Conservation (phyloP, 2,797 vertebrate species). For the Avahi laniger region DNA sequence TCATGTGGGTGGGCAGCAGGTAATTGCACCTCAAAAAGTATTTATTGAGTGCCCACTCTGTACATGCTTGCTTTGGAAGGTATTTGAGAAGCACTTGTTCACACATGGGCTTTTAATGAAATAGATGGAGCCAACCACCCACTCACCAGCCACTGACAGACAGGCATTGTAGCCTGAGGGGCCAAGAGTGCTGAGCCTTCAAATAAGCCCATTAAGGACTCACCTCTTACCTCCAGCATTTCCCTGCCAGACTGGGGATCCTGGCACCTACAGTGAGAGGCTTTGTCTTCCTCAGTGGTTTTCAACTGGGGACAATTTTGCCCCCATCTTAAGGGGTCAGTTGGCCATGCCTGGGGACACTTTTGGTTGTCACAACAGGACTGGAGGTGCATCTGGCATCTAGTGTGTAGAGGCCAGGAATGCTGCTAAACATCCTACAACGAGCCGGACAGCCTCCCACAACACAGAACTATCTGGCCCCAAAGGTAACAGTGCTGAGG, state of each 20-base stretch:
- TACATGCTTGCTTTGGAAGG: conserved; percentile 64
- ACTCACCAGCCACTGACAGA: conserved; percentile 64
- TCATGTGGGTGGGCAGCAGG: conserved; percentile 52
- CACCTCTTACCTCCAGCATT: neutral
- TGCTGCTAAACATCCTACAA: neutral
- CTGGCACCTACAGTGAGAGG: neutral
- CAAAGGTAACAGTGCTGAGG: neutral
- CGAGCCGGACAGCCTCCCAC: neutral
- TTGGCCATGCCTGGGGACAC: neutral
- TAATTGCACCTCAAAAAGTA: conserved; percentile 67
- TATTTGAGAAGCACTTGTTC: conserved; percentile 70
- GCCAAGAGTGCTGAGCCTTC: neutral
- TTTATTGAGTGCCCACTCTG: conserved; percentile 73
- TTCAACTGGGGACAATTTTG: neutral
- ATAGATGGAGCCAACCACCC: conserved; percentile 45
- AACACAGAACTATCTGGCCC: neutral
- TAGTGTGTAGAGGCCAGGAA: neutral
- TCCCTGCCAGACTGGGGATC: neutral
- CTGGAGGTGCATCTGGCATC: neutral
- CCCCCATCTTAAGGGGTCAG: neutral
- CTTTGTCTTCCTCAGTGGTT: neutral
- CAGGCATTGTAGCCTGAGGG: conserved; percentile 33
- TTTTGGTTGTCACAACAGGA: neutral
- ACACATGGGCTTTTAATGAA: conserved; percentile 57
- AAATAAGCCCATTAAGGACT: conserved; percentile 13